Evolutionary conservation across 2,888 invertebrate species (phyloP), one percentile per base, ranked within the genome.

Genomic region (Phyto melanocephala): DNA sequence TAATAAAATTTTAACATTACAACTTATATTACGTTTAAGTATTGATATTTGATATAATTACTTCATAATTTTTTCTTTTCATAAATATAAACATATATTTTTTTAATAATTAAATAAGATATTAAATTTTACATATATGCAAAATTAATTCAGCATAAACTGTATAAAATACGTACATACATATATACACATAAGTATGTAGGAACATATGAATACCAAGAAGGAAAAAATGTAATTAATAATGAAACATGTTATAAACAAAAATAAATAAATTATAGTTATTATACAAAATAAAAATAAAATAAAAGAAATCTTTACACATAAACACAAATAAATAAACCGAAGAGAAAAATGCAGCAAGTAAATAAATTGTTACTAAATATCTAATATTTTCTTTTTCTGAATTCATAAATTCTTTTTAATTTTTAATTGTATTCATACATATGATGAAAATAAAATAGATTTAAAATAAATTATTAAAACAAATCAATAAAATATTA

Each of bases 381-480:
- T 81, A 74, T 74, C 63, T 70, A 68, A 80, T 60, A 76, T 75
- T 76, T 82, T 79, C 42, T 79, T 47, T 74, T 68, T 45, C 56
- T 35, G 33, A 63, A 81, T 56, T 68, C 35, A 62, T 37, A 8
- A 63, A 54, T 65, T 68, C 62, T 42, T 54, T 74, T 77, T 67
- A 5, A 35, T 65, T 79, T 74, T 60, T 70, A 81, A 74, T 65
- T 81, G 74, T 78, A 80, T 79, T 80, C 62, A 72, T 75, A 72
- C 11, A 65, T 80, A 68, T 52, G 58, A 42, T 71, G 13, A 68
- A 63, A 42, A 42, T 70, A 71, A 80, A 35, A 60, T 77, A 72
- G 77, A 72, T 77, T 75, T 77, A 72, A 68, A 81, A 76, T 76
- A 81, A 81, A 81, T 81, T 81, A 81, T 81, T 37, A 71, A 76